A percentile compares a stretch with the other conserved stretches of the same genome.
These are phyloP conservation scores for Cyphomyrus discorhynchus DNA, from an alignment of 2,113 vertebrate species.

Conservation along the genomic window DNA sequence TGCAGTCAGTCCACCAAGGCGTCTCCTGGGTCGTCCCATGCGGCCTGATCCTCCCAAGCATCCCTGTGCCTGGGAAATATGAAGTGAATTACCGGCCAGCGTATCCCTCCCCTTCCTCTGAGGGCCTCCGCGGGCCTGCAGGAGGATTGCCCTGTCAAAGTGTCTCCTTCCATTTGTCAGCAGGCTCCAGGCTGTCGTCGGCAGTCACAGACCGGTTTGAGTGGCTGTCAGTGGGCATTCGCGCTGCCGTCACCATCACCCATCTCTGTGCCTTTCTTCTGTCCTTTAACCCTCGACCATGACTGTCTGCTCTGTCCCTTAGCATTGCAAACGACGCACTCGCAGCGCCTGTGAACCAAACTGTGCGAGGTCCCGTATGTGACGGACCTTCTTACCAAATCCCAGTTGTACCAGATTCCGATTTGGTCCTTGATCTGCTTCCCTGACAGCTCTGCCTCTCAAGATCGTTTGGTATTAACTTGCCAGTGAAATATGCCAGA, in stretches of 20 bases:
- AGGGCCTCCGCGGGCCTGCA: neutral
- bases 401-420: neutral
- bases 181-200: neutral
- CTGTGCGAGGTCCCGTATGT: neutral
- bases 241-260: neutral
- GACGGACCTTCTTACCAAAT: neutral
- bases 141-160: constrained; percentile 2
- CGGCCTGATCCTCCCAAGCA: neutral
- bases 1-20: neutral
- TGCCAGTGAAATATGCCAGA: neutral
- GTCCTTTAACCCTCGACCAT: neutral
- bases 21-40: neutral
- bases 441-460: neutral
- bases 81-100: constrained; percentile 6
- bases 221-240: neutral
- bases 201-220: neutral
- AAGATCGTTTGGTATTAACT: neutral
- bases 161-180: constrained; percentile 15
- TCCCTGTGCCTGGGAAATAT: neutral
- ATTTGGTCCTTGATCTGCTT: neutral
- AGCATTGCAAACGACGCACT: neutral
- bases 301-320: neutral
- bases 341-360: neutral
- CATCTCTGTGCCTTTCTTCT: neutral
- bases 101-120: neutral